These are phyloP conservation scores for Mythimna pallens DNA, from an alignment of 2,888 invertebrate species.

Conservation along the genomic window DNA sequence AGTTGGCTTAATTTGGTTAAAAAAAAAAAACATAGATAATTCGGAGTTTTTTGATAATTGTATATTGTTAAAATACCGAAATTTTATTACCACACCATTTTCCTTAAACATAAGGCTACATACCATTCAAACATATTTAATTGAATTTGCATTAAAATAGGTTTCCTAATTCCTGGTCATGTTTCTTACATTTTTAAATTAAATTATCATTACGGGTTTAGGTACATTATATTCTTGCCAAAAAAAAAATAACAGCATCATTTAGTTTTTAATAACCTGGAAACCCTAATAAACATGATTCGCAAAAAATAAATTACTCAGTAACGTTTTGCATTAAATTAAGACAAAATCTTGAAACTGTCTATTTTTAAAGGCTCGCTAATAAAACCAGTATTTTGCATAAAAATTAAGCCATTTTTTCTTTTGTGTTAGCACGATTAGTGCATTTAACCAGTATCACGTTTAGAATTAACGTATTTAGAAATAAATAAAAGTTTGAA, in stretches of 20 bases:
- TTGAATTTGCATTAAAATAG: constrained; percentile 12
- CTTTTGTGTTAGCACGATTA: too few species aligned
- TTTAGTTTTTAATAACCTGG: constrained; percentile 19
- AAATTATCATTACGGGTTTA: neutral
- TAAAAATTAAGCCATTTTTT: neutral
- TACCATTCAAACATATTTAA: neutral
- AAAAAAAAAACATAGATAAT: too few species aligned
- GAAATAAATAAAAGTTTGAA: constrained; percentile 5
- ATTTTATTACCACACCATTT: too few species aligned
- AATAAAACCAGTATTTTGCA: constrained; percentile 4
- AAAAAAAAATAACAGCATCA: constrained; percentile 18
- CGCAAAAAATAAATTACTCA: constrained; percentile 29
- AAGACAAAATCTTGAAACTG: constrained; percentile 1
- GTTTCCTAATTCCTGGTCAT: constrained; percentile 53
- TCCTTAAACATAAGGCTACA: too few species aligned
- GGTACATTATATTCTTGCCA: neutral
- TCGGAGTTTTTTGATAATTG: too few species aligned
- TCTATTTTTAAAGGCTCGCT: constrained; percentile 15
- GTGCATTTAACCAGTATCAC: too few species aligned
- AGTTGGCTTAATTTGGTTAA: too few species aligned
- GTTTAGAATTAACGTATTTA: too few species aligned
- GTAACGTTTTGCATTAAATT: constrained; percentile 27
- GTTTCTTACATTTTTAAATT: constrained; percentile 2
- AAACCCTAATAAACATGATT: constrained; percentile 16
- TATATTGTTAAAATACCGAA: too few species aligned